Evolutionary conservation across 2,797 vertebrate genomes (phyloP).

Genomic region (Coluber constrictor): DNA sequence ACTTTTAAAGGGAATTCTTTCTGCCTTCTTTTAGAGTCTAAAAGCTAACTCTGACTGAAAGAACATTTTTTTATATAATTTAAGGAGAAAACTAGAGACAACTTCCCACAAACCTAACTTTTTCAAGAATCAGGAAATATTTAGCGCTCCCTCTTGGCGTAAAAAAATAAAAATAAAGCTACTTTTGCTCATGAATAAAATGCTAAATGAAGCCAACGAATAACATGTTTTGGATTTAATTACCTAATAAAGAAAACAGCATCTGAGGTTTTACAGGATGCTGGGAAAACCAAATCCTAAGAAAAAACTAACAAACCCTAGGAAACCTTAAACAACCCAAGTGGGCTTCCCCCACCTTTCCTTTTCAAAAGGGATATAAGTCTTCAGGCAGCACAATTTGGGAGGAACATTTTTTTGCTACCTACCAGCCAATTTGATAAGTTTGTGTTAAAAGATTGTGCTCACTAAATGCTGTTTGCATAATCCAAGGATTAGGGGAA

Average conservation of each 20-base stretch:
- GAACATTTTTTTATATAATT: background rate
- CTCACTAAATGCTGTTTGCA: fast-evolving
- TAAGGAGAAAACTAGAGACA: background rate
- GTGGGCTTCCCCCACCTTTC: background rate
- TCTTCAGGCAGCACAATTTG: background rate
- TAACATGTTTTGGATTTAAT: background rate
- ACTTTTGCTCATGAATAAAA: background rate
- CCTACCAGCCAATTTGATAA: background rate
- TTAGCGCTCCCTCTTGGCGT: background rate
- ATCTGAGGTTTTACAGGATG: background rate
- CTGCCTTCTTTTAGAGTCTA: background rate
- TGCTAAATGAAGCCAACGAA: background rate
- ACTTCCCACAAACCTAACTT: background rate
- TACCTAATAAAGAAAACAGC: background rate
- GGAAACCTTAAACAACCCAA: background rate
- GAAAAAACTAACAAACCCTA: no score
- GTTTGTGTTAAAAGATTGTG: background rate
- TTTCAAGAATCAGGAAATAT: background rate
- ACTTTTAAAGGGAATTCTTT: background rate
- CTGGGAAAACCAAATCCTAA: background rate
- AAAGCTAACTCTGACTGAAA: background rate
- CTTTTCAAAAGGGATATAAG: background rate
- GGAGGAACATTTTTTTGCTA: background rate
- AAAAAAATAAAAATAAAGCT: background rate
- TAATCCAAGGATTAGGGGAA: background rate